These are phyloP conservation scores for Mormyrus lacerda DNA, from an alignment of 2,113 vertebrate genomes.

Conservation along the genomic window DNA sequence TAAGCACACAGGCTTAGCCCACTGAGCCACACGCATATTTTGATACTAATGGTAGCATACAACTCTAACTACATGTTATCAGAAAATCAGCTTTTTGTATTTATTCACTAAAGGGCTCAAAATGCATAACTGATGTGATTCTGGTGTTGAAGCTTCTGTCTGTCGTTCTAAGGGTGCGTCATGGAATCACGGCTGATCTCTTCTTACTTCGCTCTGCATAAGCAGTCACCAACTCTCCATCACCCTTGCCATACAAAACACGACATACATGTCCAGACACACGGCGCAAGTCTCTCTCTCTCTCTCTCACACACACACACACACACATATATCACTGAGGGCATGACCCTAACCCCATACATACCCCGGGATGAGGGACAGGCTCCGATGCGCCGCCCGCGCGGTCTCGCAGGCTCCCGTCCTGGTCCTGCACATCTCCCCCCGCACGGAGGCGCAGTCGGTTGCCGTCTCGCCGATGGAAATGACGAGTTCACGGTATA, in stretches of 20 bases:
- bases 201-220: not conserved
- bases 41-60: not conserved
- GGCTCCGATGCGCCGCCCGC: constrained; percentile 81
- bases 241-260: not conserved
- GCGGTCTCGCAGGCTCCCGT: constrained; percentile 91
- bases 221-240: not conserved
- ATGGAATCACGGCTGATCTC: not conserved
- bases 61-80: not conserved
- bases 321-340: not conserved
- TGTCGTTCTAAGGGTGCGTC: not conserved
- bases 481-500: constrained; percentile 93
- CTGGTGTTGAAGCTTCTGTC: not conserved
- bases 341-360: constrained; percentile 28
- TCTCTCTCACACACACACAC: not conserved
- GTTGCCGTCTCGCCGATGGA: constrained; percentile 87
- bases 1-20: no score
- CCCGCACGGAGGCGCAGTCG: constrained; percentile 76
- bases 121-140: not conserved
- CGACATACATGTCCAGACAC: no score
- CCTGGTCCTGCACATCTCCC: constrained; percentile 83
- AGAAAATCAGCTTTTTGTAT: not conserved
- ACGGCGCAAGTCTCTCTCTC: no score
- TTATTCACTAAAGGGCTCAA: not conserved
- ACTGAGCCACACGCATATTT: no score
- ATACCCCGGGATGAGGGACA: constrained; percentile 92